Percentiles rank a stretch among this genome's conserved stretches.
These are phyloP conservation scores for Esox lucius DNA, from an alignment of 2,797 vertebrate species.

Conservation along the genomic window DNA sequence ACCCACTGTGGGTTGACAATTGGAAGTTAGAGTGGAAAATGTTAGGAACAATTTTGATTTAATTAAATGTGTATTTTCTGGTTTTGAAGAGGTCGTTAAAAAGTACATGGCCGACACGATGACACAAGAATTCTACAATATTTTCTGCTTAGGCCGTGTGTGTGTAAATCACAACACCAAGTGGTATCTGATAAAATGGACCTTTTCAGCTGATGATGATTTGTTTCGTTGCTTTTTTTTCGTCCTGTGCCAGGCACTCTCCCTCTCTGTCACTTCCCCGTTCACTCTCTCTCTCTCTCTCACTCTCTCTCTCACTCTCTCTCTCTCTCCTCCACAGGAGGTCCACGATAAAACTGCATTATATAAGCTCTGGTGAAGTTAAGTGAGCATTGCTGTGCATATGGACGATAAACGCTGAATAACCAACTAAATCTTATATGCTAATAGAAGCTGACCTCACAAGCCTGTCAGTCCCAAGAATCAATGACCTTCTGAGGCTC, in stretches of 20 bases:
- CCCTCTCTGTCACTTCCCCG: background rate
- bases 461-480: conserved; percentile 32
- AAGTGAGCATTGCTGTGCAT: conserved; percentile 19
- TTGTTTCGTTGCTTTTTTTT: background rate
- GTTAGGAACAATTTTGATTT: background rate
- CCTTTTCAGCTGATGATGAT: background rate
- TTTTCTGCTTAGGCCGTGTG: too few species aligned
- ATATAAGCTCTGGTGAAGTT: conserved; percentile 34
- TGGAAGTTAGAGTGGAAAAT: background rate
- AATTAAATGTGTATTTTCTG: too few species aligned
- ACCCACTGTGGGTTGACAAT: background rate
- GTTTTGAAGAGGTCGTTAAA: too few species aligned
- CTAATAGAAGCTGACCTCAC: conserved; percentile 53
- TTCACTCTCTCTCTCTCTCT: background rate
- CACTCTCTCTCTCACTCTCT: conserved; percentile 4
- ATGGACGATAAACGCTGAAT: conserved; percentile 34
- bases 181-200: too few species aligned
- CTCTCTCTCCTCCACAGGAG: conserved; percentile 8
- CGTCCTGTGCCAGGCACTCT: background rate
- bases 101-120: too few species aligned
- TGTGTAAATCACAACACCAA: too few species aligned
- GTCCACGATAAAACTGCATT: conserved; percentile 7
- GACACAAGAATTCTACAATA: too few species aligned
- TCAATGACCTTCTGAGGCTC: conserved; percentile 51
- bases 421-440: conserved; percentile 42